Evolutionary conservation across 2,113 vertebrate species (phyloP).

Genomic region (Carassius gibelio): DNA sequence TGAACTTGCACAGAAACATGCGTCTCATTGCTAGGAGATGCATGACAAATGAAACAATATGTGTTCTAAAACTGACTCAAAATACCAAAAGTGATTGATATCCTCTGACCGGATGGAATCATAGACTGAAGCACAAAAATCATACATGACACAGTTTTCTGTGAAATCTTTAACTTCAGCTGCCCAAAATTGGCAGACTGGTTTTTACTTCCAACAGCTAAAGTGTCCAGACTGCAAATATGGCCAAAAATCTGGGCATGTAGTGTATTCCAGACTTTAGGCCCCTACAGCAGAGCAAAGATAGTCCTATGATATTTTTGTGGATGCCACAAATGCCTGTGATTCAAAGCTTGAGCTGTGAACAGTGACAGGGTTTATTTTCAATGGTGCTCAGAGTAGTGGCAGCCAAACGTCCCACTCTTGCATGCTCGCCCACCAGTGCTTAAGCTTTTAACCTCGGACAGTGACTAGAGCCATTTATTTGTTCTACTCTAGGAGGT

Average conservation of each 20-base stretch:
- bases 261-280: not conserved
- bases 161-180: not conserved
- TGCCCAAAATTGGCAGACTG: not conserved
- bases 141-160: not conserved
- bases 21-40: not conserved
- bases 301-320: not conserved
- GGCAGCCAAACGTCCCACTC: constrained; percentile 24
- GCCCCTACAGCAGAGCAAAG: not conserved
- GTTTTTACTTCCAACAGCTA: not conserved
- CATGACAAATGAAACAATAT: not conserved
- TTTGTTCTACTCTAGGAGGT: constrained; percentile 43
- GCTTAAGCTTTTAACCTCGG: constrained; percentile 48
- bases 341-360: constrained; percentile 20
- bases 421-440: constrained; percentile 26
- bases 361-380: constrained; percentile 18
- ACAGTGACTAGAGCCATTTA: constrained; percentile 47
- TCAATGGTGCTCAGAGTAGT: not conserved
- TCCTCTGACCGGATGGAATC: not conserved
- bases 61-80: not conserved
- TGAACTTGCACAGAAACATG: not conserved
- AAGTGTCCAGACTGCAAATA: not conserved
- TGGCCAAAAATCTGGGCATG: not conserved
- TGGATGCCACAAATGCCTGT: not conserved
- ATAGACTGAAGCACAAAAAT: not conserved
- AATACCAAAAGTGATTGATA: not conserved